These are phyloP conservation scores for Hemibagrus wyckioides DNA, from an alignment of 2,113 vertebrate species.

Conservation along the genomic window DNA sequence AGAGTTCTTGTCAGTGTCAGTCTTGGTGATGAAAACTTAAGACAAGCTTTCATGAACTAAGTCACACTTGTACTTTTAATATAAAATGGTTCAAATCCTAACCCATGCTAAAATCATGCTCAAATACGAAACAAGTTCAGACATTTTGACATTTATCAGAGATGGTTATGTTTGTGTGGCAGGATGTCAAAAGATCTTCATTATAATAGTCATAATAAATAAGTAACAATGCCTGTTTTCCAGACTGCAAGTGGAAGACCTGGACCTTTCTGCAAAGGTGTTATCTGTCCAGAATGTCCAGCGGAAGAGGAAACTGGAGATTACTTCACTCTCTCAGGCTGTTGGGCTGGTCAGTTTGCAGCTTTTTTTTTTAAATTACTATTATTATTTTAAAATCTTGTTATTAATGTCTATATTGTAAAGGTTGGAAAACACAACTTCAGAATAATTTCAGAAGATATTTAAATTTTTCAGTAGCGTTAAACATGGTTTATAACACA, in stretches of 20 bases:
- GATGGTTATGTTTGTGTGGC: neutral
- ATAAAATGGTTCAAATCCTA: neutral
- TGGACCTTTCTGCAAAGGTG: conserved; percentile 82
- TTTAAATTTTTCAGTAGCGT: neutral
- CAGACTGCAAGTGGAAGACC: conserved; percentile 79
- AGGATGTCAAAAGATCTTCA: neutral
- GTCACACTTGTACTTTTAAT: neutral
- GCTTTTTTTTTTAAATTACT: neutral
- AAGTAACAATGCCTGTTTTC: neutral
- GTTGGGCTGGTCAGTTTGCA: conserved; percentile 82
- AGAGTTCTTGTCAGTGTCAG: neutral
- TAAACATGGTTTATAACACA: neutral
- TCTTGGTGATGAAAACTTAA: neutral
- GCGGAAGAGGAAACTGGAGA: conserved; percentile 93
- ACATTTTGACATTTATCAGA: neutral
- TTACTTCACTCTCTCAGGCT: conserved; percentile 82
- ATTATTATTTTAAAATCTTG: neutral
- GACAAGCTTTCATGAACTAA: neutral
- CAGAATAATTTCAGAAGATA: neutral
- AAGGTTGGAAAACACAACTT: neutral
- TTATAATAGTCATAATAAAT: neutral
- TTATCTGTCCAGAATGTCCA: conserved; percentile 86
- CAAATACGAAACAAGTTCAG: neutral
- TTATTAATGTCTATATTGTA: neutral
- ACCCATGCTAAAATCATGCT: neutral